phyloP scores from a whole-genome alignment of 2,113 vertebrate genomes.

The Microcebus murinus region DNA sequence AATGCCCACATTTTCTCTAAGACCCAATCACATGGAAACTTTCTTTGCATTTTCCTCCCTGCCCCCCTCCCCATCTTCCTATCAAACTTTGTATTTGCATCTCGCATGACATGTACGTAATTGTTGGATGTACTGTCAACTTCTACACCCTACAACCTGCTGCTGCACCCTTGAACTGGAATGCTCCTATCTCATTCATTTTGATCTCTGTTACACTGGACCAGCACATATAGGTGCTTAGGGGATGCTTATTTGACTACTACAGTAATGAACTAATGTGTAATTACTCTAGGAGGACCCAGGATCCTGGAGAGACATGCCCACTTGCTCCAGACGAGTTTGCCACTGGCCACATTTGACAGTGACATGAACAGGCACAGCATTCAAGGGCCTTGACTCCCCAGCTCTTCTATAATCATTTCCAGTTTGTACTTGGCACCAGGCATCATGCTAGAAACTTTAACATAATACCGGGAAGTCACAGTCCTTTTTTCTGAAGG shows the following conservation, averaged over 20 bases:
- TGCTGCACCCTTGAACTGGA: background rate
- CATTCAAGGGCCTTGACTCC: background rate
- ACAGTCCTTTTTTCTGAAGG: background rate
- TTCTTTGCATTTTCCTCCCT: background rate
- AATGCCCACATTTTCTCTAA: background rate
- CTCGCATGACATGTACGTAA: accelerated
- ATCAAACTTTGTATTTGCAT: background rate
- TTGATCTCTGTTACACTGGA: background rate
- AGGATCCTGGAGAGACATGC: background rate
- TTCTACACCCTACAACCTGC: background rate
- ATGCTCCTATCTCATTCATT: background rate
- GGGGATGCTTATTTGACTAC: background rate
- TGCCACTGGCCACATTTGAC: background rate
- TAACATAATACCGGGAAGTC: slow-evolving; percentile 23
- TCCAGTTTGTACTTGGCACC: slow-evolving; percentile 55
- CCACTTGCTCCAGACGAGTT: background rate
- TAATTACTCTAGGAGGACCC: background rate
- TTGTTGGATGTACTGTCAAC: background rate
- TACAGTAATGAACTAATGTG: background rate
- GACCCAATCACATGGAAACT: background rate
- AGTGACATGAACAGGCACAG: background rate
- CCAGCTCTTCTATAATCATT: background rate
- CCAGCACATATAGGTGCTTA: background rate
- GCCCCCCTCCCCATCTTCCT: background rate
- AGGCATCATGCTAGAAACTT: background rate